Conservation (phyloP, 2,888 invertebrate genomes). For the Masnerella sp. region DNA sequence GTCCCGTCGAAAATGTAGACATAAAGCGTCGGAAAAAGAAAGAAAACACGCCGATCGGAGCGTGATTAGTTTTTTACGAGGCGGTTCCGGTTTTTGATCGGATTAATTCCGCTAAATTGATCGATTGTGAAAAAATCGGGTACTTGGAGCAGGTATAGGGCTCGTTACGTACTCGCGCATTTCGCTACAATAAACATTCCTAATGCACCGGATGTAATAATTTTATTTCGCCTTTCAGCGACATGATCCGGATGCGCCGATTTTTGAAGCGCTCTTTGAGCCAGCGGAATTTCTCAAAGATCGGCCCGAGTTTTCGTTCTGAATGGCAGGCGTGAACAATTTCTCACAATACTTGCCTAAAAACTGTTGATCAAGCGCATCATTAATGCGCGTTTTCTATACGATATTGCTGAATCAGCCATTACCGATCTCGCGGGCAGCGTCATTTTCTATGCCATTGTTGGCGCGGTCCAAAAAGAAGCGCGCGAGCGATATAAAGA, state of each 20-base stretch:
- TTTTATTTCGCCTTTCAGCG: conserved; percentile 57
- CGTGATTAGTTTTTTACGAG: too few species aligned
- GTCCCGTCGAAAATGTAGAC: too few species aligned
- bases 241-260: conserved; percentile 53
- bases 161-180: conserved; percentile 63
- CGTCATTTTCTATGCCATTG: conserved; percentile 63
- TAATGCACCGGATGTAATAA: conserved; percentile 67
- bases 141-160: conserved; percentile 17
- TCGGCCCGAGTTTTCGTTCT: conserved; percentile 59
- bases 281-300: conserved; percentile 48
- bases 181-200: conserved; percentile 67
- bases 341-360: conserved; percentile 68
- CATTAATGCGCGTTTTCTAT: conserved; percentile 67
- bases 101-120: conserved; percentile 22
- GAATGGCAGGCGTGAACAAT: conserved; percentile 74
- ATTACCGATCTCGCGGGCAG: conserved; percentile 62
- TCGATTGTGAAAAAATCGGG: conserved; percentile 1
- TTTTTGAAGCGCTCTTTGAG: conserved; percentile 48
- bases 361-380: conserved; percentile 70
- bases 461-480: conserved; percentile 37
- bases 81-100: not conserved
- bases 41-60: too few species aligned
- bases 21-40: too few species aligned
- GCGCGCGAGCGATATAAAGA: conserved; percentile 26
- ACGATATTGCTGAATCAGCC: conserved; percentile 71